phyloP scores from a whole-genome alignment of 92 coral and sea anemone genomes.

The Plumapathes pennacea region DNA sequence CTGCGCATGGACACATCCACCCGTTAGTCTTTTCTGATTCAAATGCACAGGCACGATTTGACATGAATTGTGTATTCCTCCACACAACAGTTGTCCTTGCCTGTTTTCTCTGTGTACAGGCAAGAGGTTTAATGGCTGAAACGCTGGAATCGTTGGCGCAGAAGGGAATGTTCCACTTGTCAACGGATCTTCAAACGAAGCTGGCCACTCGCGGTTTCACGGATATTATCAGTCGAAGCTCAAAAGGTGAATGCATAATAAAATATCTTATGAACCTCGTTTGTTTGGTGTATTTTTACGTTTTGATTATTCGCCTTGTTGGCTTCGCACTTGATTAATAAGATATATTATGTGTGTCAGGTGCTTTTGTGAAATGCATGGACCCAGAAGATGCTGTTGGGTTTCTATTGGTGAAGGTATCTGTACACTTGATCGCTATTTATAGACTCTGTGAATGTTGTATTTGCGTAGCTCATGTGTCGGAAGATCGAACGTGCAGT shows the following conservation, averaged over 20 bases:
- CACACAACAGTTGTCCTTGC: no score
- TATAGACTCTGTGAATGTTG: no score
- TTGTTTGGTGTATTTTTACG: neutral
- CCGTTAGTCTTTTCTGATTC: no score
- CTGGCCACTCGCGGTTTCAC: constrained; percentile 91
- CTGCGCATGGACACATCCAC: no score
- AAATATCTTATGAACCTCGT: no score
- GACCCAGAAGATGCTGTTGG: constrained; percentile 80
- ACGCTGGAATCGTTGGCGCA: constrained; percentile 72
- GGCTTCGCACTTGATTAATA: neutral
- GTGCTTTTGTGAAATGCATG: constrained; percentile 87
- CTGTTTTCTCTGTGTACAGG: constrained; percentile 61
- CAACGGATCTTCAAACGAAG: constrained; percentile 67
- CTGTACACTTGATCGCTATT: no score
- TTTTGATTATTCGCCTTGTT: neutral
- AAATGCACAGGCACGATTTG: no score
- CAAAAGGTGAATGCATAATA: constrained; percentile 54
- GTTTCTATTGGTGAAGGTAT: constrained; percentile 89
- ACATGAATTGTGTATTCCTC: no score
- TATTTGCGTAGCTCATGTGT: no score
- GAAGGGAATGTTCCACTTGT: constrained; percentile 82
- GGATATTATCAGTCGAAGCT: constrained; percentile 77
- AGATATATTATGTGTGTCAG: constrained; percentile 17
- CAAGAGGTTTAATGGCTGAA: constrained; percentile 84
- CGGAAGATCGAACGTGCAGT: no score